Evolutionary conservation across 2,113 vertebrate genomes (phyloP), one percentile per base, ranked within the genome.

Genomic region (Lagopus muta): DNA sequence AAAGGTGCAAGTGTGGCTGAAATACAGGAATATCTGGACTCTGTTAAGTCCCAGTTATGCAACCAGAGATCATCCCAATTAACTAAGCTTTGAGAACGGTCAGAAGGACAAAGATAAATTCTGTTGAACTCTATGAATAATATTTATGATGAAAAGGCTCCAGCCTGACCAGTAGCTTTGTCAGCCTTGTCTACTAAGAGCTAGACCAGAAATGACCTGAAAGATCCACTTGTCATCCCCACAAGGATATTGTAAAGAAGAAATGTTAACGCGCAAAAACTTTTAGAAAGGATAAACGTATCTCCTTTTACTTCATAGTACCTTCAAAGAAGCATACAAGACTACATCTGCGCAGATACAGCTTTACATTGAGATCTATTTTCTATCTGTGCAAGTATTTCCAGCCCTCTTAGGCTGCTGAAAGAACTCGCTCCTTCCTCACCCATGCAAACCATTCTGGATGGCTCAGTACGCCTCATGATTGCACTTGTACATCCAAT

Each of bases 21-120:
- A 95, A 86, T 77, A 88, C 85, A 83, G 73, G 76, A 97, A 90
- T 67, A 90, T 90, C 89, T 94, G 79, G 86, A 89, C 62, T 92
- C 78, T 71, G 38, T 85, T 69, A 89, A 92, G 47, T 20, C 52
- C 34, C 76, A 69, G 75, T 85, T 95, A 76, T 32, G 58, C 83
- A 87, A 95, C 45, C 32, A 43, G 12, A 19, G 76, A 89, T 79
- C 89, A 91, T 47, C 75, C 57, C 75, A 86, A 86, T 80, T 87
- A 86, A 64, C 22, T 42, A 91, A 80, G 72, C 73, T 91, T 80
- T 83, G 72, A 92, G 60, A 92, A 73, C n/a, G 72, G 62, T 82
- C 72, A 91, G 48, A 34, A 86, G 18, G 65, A 86, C 62, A 92
- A 88, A 75, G 86, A 92, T 57, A 87, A 86, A 84, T 88, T 82